These are phyloP conservation scores for Bucorvus abyssinicus DNA, from an alignment of 2,797 vertebrate species.

Conservation along the genomic window DNA sequence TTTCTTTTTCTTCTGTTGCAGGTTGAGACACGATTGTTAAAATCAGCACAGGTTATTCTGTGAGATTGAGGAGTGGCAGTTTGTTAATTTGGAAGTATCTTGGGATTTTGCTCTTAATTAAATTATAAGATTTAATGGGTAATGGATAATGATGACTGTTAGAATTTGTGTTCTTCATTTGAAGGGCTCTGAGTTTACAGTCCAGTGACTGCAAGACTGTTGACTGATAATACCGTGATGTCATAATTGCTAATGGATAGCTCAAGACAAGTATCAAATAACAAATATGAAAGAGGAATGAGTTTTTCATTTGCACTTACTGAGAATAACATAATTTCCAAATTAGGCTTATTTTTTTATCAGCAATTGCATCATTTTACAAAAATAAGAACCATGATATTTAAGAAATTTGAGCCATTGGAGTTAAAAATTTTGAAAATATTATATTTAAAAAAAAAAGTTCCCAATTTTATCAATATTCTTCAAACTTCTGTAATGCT, in stretches of 20 bases:
- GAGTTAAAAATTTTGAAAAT: not conserved
- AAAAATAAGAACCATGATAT: not conserved
- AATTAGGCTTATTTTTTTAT: not conserved
- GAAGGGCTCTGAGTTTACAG: not conserved
- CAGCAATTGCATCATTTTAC: not conserved
- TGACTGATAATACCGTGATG: not conserved
- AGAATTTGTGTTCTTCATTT: not conserved
- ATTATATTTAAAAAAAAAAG: fast-evolving
- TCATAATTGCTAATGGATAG: not conserved
- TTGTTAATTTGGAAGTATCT: not conserved
- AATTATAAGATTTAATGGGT: not conserved
- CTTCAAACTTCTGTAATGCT: not conserved
- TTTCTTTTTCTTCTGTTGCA: not conserved
- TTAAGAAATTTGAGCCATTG: not conserved
- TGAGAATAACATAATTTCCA: not conserved
- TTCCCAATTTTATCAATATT: not conserved
- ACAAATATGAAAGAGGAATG: not conserved
- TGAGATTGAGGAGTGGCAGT: not conserved
- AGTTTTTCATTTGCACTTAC: not conserved
- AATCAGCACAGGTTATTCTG: not conserved
- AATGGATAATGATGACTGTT: not conserved
- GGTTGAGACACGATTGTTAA: not conserved
- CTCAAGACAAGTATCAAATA: not conserved
- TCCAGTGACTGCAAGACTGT: not conserved
- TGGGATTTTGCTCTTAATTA: not conserved